A percentile compares a stretch with the other conserved stretches of the same genome.
Conservation (phyloP, 2,797 vertebrate species). For the Eremophila alpestris region DNA sequence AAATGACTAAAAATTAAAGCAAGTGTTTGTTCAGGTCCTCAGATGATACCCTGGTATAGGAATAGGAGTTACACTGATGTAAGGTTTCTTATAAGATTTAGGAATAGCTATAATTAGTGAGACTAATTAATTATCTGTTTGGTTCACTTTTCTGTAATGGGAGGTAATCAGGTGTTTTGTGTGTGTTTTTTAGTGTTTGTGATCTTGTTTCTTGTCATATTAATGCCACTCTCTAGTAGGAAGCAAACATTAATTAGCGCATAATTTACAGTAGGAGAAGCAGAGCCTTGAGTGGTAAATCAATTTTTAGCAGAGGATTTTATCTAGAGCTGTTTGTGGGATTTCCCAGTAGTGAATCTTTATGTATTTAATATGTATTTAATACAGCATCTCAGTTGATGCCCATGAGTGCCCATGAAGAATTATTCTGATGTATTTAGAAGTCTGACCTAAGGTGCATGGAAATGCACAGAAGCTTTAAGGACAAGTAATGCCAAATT, state of each 20-base stretch:
- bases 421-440: neutral
- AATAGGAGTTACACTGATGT: neutral
- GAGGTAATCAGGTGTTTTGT: constrained; percentile 4
- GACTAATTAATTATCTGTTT: neutral
- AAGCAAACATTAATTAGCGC: constrained; percentile 24
- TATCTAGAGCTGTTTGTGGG: neutral
- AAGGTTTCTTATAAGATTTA: neutral
- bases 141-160: neutral
- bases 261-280: neutral
- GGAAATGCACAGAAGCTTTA: neutral
- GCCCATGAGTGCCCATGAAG: neutral
- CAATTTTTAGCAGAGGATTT: neutral
- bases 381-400: neutral
- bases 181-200: neutral
- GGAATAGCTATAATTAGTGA: neutral
- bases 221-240: neutral
- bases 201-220: constrained; percentile 1
- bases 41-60: neutral
- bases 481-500: neutral
- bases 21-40: neutral
- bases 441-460: neutral
- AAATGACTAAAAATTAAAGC: neutral
- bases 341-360: neutral
- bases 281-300: neutral
- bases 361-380: neutral